Evolutionary conservation across 1,140 invertebrate species (phyloP).

Genomic region (Papilio helenus): DNA sequence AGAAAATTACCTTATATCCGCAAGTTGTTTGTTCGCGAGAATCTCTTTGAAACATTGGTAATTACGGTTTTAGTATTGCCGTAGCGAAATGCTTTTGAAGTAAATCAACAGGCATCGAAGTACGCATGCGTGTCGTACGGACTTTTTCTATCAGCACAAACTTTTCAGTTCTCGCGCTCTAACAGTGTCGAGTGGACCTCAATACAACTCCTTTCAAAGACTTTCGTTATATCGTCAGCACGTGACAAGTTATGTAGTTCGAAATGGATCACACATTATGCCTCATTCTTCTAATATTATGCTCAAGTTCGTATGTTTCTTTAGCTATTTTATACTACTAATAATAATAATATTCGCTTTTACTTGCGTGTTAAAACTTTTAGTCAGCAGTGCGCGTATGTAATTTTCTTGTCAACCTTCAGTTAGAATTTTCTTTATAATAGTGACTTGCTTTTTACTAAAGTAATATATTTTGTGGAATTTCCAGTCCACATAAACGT

Average conservation of each 20-base stretch:
- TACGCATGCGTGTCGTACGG: constrained; percentile 57
- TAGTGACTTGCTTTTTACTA: constrained; percentile 30
- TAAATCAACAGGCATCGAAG: constrained; percentile 60
- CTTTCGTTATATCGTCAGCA: constrained; percentile 27
- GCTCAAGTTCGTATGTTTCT: constrained; percentile 63
- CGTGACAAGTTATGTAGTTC: constrained; percentile 43
- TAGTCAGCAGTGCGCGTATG: constrained; percentile 43
- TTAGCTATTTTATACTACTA: constrained; percentile 43
- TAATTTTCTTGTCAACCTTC: constrained; percentile 63
- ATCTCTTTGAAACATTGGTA: constrained; percentile 33
- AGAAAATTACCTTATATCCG: constrained; percentile 24
- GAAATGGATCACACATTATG: constrained; percentile 62
- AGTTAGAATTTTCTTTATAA: constrained; percentile 46
- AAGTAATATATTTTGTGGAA: not conserved
- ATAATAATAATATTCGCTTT: constrained; percentile 44
- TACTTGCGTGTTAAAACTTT: constrained; percentile 56
- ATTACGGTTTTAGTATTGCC: constrained; percentile 29
- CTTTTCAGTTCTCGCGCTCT: constrained; percentile 57
- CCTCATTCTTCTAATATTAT: constrained; percentile 63
- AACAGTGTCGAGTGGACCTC: constrained; percentile 50
- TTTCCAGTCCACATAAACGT: not conserved
- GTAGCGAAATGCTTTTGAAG: constrained; percentile 46
- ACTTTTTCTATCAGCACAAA: constrained; percentile 44
- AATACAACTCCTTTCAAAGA: constrained; percentile 19
- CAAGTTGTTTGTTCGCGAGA: constrained; percentile 27